Percentiles rank a stretch among this genome's conserved stretches.
phyloP scores from a whole-genome alignment of 2,113 vertebrate genomes.

The Phylloscopus whistleri region DNA sequence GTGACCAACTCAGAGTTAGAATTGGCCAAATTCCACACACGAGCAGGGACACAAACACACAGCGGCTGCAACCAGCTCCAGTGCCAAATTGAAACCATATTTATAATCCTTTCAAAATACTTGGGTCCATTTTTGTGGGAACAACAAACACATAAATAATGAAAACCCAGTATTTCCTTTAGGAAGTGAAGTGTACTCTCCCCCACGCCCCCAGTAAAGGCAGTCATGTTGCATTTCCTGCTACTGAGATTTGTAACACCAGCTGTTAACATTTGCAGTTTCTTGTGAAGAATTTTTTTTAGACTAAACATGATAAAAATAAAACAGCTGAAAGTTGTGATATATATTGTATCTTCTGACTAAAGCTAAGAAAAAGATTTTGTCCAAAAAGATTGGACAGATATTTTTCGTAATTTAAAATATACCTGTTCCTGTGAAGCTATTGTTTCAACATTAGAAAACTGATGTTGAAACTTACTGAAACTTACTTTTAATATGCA shows the following conservation, averaged over 20 bases:
- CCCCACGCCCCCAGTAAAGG: background rate
- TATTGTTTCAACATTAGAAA: background rate
- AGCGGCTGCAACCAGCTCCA: background rate
- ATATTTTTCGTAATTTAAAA: background rate
- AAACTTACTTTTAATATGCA: background rate
- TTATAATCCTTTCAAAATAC: slow-evolving; percentile 72
- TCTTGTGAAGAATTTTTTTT: background rate
- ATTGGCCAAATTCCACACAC: slow-evolving; percentile 57
- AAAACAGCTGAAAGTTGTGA: background rate
- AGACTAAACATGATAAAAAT: background rate
- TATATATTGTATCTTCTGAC: background rate
- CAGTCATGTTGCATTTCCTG: slow-evolving; percentile 23
- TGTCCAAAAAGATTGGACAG: background rate
- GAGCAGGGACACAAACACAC: background rate
- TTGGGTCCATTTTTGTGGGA: slow-evolving; percentile 58
- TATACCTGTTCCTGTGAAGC: background rate
- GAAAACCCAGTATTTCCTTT: slow-evolving; percentile 43
- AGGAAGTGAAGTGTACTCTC: background rate
- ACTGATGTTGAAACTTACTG: background rate
- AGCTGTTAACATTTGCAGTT: background rate
- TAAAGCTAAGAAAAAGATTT: background rate
- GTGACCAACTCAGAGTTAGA: slow-evolving; percentile 3
- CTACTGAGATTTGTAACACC: background rate
- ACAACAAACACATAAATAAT: slow-evolving; percentile 55
- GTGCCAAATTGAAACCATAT: slow-evolving; percentile 74